Base-by-base conservation (phyloP, 1,140 invertebrate species). In the Hestina assimilis region DNA sequence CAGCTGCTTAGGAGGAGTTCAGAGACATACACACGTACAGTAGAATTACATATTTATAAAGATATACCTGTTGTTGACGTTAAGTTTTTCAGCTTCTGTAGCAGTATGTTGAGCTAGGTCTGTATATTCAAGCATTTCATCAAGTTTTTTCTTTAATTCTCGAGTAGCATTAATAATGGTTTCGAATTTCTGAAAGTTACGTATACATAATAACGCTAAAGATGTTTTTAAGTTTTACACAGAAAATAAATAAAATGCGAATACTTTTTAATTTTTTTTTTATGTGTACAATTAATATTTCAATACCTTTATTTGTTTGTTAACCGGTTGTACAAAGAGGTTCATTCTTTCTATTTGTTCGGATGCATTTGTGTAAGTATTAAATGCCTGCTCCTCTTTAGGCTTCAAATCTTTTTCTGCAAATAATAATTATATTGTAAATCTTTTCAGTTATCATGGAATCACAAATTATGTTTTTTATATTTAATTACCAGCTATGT, bases 101-200 rank as follows among this genome's bases (percentile, higher is more conserved):
- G 92, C 90, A n/a, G 91, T 91, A 9, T 91, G 84, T 12, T 92
- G 82, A 0, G 94, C 91, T 23, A 90, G 83, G 4, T 92, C 86
- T 3, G 92, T 93, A 63, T 93, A 92, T 51, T 93, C 91, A 31
- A 91, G 84, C 45, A 97, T 87, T 68, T 97, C 95, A 29, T 94
- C 90, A 24, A 97, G 76, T 59, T 94, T 94, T 0, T 87, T 84
- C 20, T 91, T 91, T 11, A 95, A 90, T 15, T 91, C 89, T 0
- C 87, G 90, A 0, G 95, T 91, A 14, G 90, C 88, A 17, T 91
- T 88, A 17, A 91, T 87, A 0, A 94, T 69, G 0, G 41, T 46
- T 24, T 46, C 56, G n/a, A 59, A 59, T 0, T 83, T 69, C 1
- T 90, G 86, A 6, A 93, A 89, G 65, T 69, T 69, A 56, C 4